Evolutionary conservation across 2,797 vertebrate genomes (phyloP), one percentile per base, ranked within the genome.

Genomic region (Cryptoprocta ferox): DNA sequence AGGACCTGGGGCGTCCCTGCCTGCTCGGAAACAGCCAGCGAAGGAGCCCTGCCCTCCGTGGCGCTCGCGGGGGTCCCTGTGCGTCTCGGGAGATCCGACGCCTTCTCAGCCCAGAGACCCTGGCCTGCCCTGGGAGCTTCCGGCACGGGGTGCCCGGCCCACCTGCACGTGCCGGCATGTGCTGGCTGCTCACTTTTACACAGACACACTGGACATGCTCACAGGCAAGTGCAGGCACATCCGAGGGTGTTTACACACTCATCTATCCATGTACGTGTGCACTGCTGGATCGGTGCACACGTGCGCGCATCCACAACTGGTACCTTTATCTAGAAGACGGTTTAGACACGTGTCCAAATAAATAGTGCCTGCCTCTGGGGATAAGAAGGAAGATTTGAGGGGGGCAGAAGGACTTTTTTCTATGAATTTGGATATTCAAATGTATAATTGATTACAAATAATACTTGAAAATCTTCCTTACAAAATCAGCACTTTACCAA

Each of bases 191-290:
- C 14, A 3, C 21, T 10, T 19, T 30, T 10, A 45, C 7, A 1
- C 11, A 11, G 73, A 10, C 12, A 6, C 9, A 1, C 9, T 5
- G 6, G 26, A 6, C 26, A 19, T 0, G 3, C 32, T 35, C 10
- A 4, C 1, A n/a, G 2, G 3, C 24, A n/a, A 0, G 0, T 6
- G 5, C n/a, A 1, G 0, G 7, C 7, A 26, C 12, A 1, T 26
- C 8, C 13, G 12, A 30, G 37, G 50, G 2, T 28, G 59, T 18
- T 4, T 30, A 18, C 12, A n/a, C 42, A 3, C 42, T 4, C 8
- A 0, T 6, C 2, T 18, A 3, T 53, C 1, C 35, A 68, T 6
- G 6, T 2, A 3, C 39, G 14, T 0, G 5, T 8, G 18, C 15
- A 24, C 4, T 15, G 16, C 53, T 15, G 3, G 13, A 19, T 19